Evolutionary conservation across 53 echinoderm and acorn worm species (phyloP), one percentile per base, ranked within the genome.

Genomic region (Astropecten irregularis): DNA sequence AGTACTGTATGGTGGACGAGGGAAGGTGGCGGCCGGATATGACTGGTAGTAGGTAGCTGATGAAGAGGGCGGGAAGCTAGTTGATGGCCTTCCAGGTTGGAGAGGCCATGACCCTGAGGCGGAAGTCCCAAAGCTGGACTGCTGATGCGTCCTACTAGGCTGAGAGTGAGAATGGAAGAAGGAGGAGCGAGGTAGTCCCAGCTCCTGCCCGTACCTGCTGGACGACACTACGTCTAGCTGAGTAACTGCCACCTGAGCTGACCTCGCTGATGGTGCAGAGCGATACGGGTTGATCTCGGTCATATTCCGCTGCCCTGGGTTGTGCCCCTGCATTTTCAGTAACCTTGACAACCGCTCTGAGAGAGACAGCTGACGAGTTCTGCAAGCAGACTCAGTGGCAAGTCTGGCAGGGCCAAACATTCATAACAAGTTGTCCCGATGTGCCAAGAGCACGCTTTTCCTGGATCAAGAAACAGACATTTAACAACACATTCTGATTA

Each of bases 381-480:
- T 79, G 61, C 48, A 40, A 20, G 32, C 47, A 47, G 63, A 60
- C 79, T 61, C 60, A 25, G 62, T 28, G 8, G 79, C 46, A 40
- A 62, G 26, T 79, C 47, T 79, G 19, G 47, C 61, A n/a, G 48
- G 28, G 79, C 31, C 31, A 28, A 79, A 61, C 79, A 79, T 79
- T 77, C 77, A 61, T 69, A 28, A 28, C 6, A 42, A n/a, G n/a
- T n/a, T n/a, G n/a, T n/a, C n/a, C n/a, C n/a, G n/a, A n/a, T n/a
- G n/a, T n/a, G n/a, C n/a, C n/a, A n/a, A n/a, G n/a, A n/a, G n/a
- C n/a, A n/a, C n/a, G n/a, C n/a, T n/a, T n/a, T n/a, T n/a, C n/a
- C n/a, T n/a, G n/a, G n/a, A n/a, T n/a, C n/a, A n/a, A n/a, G n/a
- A n/a, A n/a, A n/a, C n/a, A n/a, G n/a, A n/a, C n/a, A n/a, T n/a